A percentile compares a stretch with the other conserved stretches of the same genome.
These are phyloP conservation scores for Leptonema lineaticorne DNA, from an alignment of 1,140 invertebrate species.

Conservation along the genomic window DNA sequence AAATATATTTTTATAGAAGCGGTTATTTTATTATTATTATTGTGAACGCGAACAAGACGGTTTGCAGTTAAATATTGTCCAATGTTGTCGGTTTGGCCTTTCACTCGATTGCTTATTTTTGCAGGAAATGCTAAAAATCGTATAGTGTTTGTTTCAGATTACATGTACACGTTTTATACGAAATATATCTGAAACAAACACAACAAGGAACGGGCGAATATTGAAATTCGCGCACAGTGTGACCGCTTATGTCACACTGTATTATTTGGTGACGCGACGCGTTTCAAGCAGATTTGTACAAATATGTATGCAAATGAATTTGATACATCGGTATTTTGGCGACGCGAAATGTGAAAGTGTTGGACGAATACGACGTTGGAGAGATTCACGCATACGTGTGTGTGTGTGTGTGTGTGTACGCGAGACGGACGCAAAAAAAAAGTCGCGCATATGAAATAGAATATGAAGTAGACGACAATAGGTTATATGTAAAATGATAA, in stretches of 20 bases:
- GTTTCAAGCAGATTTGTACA: background rate
- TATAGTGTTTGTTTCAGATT: background rate
- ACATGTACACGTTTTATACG: background rate
- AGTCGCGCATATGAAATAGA: background rate
- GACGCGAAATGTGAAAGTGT: conserved; percentile 24
- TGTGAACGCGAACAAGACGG: too few relatives aligned
- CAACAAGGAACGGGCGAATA: too few relatives aligned
- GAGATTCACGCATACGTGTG: background rate
- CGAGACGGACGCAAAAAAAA: background rate
- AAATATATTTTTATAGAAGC: too few relatives aligned
- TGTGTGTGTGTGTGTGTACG: background rate
- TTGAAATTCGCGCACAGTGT: too few relatives aligned
- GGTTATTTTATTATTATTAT: too few relatives aligned
- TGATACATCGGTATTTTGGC: background rate
- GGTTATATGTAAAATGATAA: background rate
- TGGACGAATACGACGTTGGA: too few relatives aligned
- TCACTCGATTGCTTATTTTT: background rate
- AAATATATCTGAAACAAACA: too few relatives aligned
- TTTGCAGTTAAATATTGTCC: too few relatives aligned
- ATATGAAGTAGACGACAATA: background rate
- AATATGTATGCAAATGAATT: background rate
- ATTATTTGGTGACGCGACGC: conserved; percentile 7
- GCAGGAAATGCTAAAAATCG: background rate
- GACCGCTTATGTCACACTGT: conserved; percentile 7
- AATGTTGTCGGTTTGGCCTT: background rate